These are phyloP conservation scores for Edolisoma coerulescens DNA, from an alignment of 2,113 vertebrate genomes.

Conservation along the genomic window DNA sequence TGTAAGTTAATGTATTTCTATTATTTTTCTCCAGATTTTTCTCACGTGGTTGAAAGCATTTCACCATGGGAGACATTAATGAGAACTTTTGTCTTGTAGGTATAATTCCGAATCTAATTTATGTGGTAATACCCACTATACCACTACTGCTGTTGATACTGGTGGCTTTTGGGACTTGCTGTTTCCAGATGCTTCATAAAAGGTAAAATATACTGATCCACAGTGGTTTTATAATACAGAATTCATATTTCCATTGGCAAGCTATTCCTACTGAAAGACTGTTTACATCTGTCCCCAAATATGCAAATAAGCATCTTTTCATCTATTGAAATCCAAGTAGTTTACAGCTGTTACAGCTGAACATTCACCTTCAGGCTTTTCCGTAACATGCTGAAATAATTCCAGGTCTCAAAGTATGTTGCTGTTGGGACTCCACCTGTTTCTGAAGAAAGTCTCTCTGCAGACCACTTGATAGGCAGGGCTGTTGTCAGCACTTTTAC, in stretches of 20 bases:
- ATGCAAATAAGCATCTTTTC: neutral
- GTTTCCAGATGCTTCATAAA: slow-evolving; percentile 90
- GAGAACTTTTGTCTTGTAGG: slow-evolving; percentile 71
- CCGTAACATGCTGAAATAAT: neutral
- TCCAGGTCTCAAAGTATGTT: neutral
- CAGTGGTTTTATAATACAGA: neutral
- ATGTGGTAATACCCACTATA: slow-evolving; percentile 93
- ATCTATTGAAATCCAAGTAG: neutral
- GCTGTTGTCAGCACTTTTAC: neutral
- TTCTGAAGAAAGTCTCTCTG: neutral
- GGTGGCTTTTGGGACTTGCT: slow-evolving; percentile 93
- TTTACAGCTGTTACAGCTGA: neutral
- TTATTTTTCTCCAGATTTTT: neutral
- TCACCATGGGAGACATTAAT: neutral
- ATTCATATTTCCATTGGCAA: slow-evolving; percentile 21
- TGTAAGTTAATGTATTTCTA: neutral
- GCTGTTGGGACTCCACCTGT: neutral
- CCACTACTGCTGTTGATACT: slow-evolving; percentile 92
- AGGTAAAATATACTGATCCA: slow-evolving; percentile 73
- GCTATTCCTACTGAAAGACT: neutral
- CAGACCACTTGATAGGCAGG: neutral
- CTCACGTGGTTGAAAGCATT: neutral
- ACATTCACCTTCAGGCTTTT: neutral
- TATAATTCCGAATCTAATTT: slow-evolving; percentile 88
- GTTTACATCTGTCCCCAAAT: neutral